Conservation (phyloP, 2,888 invertebrate genomes). For the Hirtodrosophila histrioides region DNA sequence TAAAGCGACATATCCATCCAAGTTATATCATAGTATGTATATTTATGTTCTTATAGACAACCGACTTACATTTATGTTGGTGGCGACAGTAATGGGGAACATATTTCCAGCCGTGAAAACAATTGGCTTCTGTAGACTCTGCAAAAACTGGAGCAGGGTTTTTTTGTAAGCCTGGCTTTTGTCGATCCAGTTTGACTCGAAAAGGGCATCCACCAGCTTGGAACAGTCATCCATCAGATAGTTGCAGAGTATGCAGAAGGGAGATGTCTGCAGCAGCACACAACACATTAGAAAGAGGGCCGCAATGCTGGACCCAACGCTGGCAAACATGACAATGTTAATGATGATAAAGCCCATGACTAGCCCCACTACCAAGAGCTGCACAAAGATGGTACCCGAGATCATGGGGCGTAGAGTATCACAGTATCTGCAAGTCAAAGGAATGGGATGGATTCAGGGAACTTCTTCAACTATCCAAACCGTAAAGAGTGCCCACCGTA, state of each 20-base stretch:
- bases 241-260: slow-evolving; percentile 71
- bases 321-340: slow-evolving; percentile 66
- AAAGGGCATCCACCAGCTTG: slow-evolving; percentile 64
- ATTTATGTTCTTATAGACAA: background rate
- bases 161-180: slow-evolving; percentile 59
- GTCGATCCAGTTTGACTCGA: slow-evolving; percentile 73
- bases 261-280: slow-evolving; percentile 69
- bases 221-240: slow-evolving; percentile 64
- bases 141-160: slow-evolving; percentile 62
- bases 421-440: slow-evolving; percentile 49
- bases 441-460: background rate
- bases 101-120: slow-evolving; percentile 71
- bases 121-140: slow-evolving; percentile 66
- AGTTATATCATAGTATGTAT: too few species aligned
- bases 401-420: slow-evolving; percentile 67
- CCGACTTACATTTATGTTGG: slow-evolving; percentile 67
- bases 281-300: slow-evolving; percentile 55
- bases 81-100: slow-evolving; percentile 71
- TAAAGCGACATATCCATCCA: too few species aligned
- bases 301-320: slow-evolving; percentile 56
- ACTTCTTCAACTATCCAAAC: background rate
- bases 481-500: slow-evolving; percentile 46
- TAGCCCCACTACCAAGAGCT: slow-evolving; percentile 68
- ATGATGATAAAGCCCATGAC: slow-evolving; percentile 66
- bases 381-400: slow-evolving; percentile 73